Evolutionary conservation across 2,888 invertebrate species (phyloP).

Genomic region (Cheilosia scutellata): DNA sequence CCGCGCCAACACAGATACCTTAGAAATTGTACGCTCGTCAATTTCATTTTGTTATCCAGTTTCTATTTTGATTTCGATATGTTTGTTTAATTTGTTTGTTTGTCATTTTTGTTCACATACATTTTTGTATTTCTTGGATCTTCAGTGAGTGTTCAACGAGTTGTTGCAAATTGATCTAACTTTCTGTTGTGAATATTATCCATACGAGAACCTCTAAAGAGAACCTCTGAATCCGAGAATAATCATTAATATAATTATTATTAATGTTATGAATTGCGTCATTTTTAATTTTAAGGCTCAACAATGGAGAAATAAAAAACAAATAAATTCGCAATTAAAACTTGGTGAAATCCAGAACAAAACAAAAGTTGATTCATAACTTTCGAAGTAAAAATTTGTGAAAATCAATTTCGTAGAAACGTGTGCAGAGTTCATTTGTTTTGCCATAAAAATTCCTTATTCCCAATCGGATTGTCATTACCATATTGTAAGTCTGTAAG

Average conservation of each 20-base stretch:
- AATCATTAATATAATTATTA: slow-evolving; percentile 45
- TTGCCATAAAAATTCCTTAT: slow-evolving; percentile 42
- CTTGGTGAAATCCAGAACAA: slow-evolving; percentile 5
- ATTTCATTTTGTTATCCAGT: slow-evolving; percentile 51
- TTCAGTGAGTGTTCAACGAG: slow-evolving; percentile 65
- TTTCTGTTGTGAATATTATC: slow-evolving; percentile 59
- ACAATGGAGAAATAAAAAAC: slow-evolving; percentile 13
- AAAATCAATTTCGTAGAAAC: slow-evolving; percentile 28
- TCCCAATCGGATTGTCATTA: slow-evolving; percentile 25
- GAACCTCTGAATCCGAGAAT: slow-evolving; percentile 48
- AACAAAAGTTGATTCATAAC: slow-evolving; percentile 40
- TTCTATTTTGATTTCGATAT: slow-evolving; percentile 59
- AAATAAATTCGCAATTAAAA: slow-evolving; percentile 3
- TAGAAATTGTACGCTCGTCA: slow-evolving; percentile 45
- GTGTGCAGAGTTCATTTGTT: slow-evolving; percentile 15
- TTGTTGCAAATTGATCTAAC: slow-evolving; percentile 64
- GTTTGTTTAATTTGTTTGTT: slow-evolving; percentile 37
- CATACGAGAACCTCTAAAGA: slow-evolving; percentile 14
- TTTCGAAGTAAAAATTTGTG: slow-evolving; percentile 49
- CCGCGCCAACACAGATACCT: slow-evolving; percentile 43
- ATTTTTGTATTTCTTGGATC: slow-evolving; percentile 56
- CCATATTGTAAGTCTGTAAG: slow-evolving; percentile 54
- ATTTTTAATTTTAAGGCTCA: slow-evolving; percentile 65
- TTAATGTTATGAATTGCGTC: slow-evolving; percentile 60
- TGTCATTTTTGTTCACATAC: slow-evolving; percentile 24